phyloP scores from a whole-genome alignment of 92 coral and sea anemone species.

The Parazoanthus atlanticus region DNA sequence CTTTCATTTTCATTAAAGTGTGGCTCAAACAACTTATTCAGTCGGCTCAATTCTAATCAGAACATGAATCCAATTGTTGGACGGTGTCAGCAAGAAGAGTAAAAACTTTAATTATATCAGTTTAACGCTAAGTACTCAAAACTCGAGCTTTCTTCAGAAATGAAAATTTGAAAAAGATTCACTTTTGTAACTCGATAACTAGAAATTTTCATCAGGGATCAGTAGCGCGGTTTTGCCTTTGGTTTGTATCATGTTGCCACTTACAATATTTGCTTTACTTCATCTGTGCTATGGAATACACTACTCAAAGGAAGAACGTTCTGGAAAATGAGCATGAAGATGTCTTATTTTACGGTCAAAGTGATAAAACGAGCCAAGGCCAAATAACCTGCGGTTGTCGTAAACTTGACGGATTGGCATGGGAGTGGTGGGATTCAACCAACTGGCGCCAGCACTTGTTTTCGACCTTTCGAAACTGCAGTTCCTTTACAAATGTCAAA shows the following conservation, averaged over 20 bases:
- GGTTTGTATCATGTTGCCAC: neutral
- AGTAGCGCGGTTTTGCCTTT: neutral
- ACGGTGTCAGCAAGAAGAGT: neutral
- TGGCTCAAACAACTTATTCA: neutral
- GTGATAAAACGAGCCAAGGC: neutral
- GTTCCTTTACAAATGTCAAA: neutral
- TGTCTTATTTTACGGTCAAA: too few relatives aligned
- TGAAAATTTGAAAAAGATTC: too few relatives aligned
- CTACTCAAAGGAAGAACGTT: neutral
- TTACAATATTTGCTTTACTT: too few relatives aligned
- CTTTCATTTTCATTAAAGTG: too few relatives aligned
- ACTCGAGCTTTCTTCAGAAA: neutral
- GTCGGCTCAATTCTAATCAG: neutral
- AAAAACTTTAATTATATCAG: too few relatives aligned
- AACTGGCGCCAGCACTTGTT: slow-evolving; percentile 2
- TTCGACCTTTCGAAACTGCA: slow-evolving; percentile 1
- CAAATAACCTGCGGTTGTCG: neutral
- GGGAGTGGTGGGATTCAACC: neutral
- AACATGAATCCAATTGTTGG: neutral
- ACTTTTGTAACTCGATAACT: neutral
- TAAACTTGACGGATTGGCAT: slow-evolving; percentile 4
- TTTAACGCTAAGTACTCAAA: neutral
- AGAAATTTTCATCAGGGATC: neutral
- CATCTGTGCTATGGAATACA: neutral
- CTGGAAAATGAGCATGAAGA: neutral